These are phyloP conservation scores for Cantharis flavilabris DNA, from an alignment of 2,888 invertebrate species.

Conservation along the genomic window DNA sequence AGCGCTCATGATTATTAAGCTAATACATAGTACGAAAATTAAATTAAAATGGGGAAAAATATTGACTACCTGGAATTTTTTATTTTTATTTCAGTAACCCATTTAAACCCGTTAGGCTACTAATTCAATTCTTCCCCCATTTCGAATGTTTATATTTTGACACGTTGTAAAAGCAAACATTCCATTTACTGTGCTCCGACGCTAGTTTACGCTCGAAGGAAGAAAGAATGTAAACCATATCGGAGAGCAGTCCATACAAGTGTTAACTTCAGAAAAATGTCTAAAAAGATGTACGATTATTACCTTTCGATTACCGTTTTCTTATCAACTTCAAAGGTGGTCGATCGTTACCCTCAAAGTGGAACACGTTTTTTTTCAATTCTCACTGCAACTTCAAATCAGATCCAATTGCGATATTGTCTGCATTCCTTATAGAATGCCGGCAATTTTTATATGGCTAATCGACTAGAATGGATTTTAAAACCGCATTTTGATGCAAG, in stretches of 20 bases:
- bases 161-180: conserved; percentile 34
- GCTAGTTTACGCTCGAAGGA: conserved; percentile 16
- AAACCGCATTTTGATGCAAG: background rate
- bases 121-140: conserved; percentile 6
- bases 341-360: conserved; percentile 21
- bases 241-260: conserved; percentile 17
- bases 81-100: background rate
- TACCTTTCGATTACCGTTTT: conserved; percentile 15
- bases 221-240: conserved; percentile 26
- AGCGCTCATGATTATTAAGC: background rate
- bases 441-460: conserved; percentile 1
- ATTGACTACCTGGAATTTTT: background rate
- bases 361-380: conserved; percentile 22
- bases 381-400: conserved; percentile 12
- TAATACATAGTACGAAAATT: background rate
- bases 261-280: conserved; percentile 19
- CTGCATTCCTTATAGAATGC: conserved; percentile 10
- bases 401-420: background rate
- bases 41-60: background rate
- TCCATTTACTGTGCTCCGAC: conserved; percentile 28
- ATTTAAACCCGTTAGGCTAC: background rate
- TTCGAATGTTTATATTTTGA: conserved; percentile 30
- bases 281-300: conserved; percentile 20
- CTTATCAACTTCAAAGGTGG: conserved; percentile 23
- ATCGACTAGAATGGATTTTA: background rate